Percentiles rank a stretch among this genome's conserved stretches.
These are phyloP conservation scores for Penaeus chinensis DNA, from an alignment of 1,140 invertebrate genomes.

Conservation along the genomic window DNA sequence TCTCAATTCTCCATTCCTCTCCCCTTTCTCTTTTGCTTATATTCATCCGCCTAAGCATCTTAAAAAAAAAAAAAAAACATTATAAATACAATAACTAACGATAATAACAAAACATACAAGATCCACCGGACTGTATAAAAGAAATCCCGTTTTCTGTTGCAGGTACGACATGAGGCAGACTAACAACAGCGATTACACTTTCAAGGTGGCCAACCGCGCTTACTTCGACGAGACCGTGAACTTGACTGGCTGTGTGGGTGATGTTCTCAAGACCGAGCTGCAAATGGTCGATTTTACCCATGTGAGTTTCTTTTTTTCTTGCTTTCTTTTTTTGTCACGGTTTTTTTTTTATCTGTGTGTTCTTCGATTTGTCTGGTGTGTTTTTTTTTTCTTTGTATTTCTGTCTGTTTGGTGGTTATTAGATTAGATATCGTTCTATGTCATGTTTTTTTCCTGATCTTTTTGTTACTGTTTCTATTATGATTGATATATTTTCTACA, in stretches of 20 bases:
- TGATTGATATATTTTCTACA: no score
- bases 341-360: background rate
- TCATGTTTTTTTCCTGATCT: no score
- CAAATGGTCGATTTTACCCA: slow-evolving; percentile 32
- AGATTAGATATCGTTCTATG: no score
- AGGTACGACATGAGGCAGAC: slow-evolving; percentile 59
- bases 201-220: slow-evolving; percentile 59
- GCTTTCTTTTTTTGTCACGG: background rate
- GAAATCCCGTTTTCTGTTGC: background rate
- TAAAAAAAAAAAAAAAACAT: background rate
- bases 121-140: background rate
- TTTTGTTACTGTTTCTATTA: no score
- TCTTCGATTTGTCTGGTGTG: background rate
- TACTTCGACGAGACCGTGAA: slow-evolving; percentile 56
- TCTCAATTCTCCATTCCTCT: background rate
- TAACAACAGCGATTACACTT: slow-evolving; percentile 57
- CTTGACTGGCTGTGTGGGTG: slow-evolving; percentile 36
- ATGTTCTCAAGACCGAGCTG: slow-evolving; percentile 41
- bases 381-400: no score
- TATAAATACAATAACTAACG: background rate
- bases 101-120: no score
- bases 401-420: no score
- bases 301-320: slow-evolving; percentile 25
- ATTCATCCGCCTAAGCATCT: background rate
- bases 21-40: background rate